Evolutionary conservation across 2,797 vertebrate species (phyloP).

Genomic region (Melanotaenia parkinsoni): DNA sequence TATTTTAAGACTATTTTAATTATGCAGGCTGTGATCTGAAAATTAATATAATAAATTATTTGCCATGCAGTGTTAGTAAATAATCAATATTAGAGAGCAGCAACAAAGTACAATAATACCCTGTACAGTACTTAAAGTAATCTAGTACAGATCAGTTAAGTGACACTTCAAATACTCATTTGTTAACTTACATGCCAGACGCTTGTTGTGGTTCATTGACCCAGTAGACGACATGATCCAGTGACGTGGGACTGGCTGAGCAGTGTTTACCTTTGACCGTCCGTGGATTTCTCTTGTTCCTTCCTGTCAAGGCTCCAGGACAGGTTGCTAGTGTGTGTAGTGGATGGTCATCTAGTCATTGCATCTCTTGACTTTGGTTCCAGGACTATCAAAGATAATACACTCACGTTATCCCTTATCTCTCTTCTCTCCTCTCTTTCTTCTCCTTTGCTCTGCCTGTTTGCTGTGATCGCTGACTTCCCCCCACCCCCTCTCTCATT

Average conservation of each 20-base stretch:
- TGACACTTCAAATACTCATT: not conserved
- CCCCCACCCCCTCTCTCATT: constrained; percentile 46
- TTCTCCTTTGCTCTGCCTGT: constrained; percentile 44
- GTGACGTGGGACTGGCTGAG: constrained; percentile 34
- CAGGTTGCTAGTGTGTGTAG: constrained; percentile 62
- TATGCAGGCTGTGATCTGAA: not conserved
- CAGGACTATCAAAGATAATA: constrained; percentile 22
- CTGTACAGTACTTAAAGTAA: constrained; percentile 9
- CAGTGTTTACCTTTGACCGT: constrained; percentile 39
- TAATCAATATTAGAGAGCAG: not conserved
- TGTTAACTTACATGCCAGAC: constrained; percentile 70
- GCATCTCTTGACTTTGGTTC: constrained; percentile 50
- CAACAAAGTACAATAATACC: constrained; percentile 2
- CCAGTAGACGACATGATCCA: constrained; percentile 78
- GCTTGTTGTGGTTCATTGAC: constrained; percentile 77
- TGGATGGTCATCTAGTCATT: constrained; percentile 65
- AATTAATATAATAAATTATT: constrained; percentile 2
- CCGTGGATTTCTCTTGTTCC: constrained; percentile 35
- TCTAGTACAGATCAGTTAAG: not conserved
- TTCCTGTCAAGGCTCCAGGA: constrained; percentile 69
- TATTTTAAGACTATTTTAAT: not conserved
- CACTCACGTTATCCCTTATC: constrained; percentile 31
- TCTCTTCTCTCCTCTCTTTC: constrained; percentile 24
- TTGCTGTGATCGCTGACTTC: constrained; percentile 43
- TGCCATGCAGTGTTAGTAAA: not conserved